These are phyloP conservation scores for Harpegnathos saltator DNA, from an alignment of 1,140 invertebrate genomes.

Conservation along the genomic window DNA sequence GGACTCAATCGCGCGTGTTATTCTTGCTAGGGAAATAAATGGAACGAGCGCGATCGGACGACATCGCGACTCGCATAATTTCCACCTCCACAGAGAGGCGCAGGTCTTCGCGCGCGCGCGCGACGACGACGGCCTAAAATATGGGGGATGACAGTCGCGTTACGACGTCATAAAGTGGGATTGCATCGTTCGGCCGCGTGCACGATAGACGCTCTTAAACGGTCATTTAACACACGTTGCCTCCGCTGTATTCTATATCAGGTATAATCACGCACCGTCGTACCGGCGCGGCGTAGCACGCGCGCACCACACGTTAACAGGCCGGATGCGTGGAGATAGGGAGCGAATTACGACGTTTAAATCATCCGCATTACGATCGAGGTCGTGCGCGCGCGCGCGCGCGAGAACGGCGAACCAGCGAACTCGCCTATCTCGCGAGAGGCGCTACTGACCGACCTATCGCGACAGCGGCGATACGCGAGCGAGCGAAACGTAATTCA, in stretches of 20 bases:
- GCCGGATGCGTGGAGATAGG: conserved; percentile 70
- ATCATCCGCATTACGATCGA: conserved; percentile 64
- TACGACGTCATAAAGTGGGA: conserved; percentile 59
- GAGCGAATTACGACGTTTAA: conserved; percentile 71
- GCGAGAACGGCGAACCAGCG: conserved; percentile 7
- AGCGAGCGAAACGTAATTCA: neutral
- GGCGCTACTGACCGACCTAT: neutral
- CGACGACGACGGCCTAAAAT: conserved; percentile 21
- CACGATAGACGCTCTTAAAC: conserved; percentile 68
- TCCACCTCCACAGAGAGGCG: neutral
- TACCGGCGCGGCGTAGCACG: conserved; percentile 34
- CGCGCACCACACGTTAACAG: conserved; percentile 64
- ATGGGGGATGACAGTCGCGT: conserved; percentile 23
- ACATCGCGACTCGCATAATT: conserved; percentile 6
- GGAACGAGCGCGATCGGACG: neutral
- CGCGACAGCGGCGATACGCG: neutral
- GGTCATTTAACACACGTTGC: conserved; percentile 70
- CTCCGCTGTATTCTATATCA: conserved; percentile 55
- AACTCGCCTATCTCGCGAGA: conserved; percentile 50
- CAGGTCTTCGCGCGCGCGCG: neutral
- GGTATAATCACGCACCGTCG: conserved; percentile 51
- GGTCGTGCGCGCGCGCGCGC: conserved; percentile 21
- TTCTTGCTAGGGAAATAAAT: conserved; percentile 1
- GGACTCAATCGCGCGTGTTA: neutral
- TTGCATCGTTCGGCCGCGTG: conserved; percentile 61